phyloP scores from a whole-genome alignment of 2,797 vertebrate species.

The Mormyrops attenuatus region DNA sequence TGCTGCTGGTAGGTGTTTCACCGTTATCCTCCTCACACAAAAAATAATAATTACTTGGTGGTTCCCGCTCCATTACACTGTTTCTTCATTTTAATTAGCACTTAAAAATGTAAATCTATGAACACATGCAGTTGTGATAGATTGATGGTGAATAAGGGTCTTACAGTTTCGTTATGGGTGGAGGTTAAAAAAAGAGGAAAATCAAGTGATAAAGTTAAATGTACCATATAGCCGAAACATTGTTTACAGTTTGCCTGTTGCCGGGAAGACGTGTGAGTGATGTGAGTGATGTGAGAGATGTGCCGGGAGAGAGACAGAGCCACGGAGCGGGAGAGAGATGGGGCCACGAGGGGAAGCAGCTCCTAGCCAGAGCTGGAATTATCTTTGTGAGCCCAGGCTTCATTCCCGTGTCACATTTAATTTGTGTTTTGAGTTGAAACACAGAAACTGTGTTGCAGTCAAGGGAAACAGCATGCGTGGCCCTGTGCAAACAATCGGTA shows the following conservation, averaged over 20 bases:
- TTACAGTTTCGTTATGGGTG: constrained; percentile 24
- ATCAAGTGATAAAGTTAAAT: constrained; percentile 31
- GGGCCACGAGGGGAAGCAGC: constrained; percentile 8
- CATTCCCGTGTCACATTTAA: constrained; percentile 46
- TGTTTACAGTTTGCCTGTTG: constrained; percentile 31
- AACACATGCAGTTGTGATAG: constrained; percentile 20
- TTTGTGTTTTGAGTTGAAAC: constrained; percentile 40
- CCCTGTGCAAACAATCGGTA: constrained; percentile 40
- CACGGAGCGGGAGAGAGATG: background rate
- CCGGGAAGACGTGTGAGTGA: constrained; percentile 20
- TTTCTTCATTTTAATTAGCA: constrained; percentile 25
- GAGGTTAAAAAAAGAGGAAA: constrained; percentile 22
- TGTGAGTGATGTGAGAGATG: background rate
- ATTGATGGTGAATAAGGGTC: constrained; percentile 20
- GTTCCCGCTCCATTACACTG: constrained; percentile 14
- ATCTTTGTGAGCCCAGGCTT: constrained; percentile 41
- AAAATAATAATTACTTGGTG: constrained; percentile 17
- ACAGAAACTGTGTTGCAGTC: constrained; percentile 33
- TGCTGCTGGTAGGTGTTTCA: background rate
- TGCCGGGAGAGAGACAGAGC: background rate
- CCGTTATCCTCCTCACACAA: background rate
- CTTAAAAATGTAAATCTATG: constrained; percentile 28
- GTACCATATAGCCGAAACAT: constrained; percentile 26
- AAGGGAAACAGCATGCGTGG: constrained; percentile 39
- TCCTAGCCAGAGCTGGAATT: constrained; percentile 30